Base-by-base conservation (phyloP, 2,797 vertebrate species). In the Spinibarbus caldwelli region DNA sequence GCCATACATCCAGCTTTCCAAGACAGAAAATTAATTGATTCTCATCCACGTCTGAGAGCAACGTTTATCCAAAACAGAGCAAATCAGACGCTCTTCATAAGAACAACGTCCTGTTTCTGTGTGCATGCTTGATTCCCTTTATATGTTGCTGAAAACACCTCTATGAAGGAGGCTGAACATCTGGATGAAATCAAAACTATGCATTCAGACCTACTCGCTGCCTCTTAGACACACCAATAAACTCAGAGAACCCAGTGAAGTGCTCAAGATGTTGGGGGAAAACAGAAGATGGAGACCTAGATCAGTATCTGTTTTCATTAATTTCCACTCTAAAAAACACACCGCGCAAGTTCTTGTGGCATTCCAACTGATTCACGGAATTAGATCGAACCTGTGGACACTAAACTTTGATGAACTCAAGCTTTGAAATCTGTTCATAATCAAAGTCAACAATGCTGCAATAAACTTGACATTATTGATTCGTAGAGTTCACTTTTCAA, bases 111-210 rank as follows among this genome's bases (percentile, higher is more conserved):
- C 84, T 67, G 85, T 89, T 92, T 92, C 79, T 75, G 86, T 59
- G 84, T 80, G 87, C 73, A 75, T 82, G 87, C 86, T 43, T 85
- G 83, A 79, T 80, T 88, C 82, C 52, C 92, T 95, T 95, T 95
- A 94, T 94, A 90, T 90, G 88, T 88, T 87, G 83, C 89, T 95
- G 93, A 95, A 94, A 95, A 94, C 94, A 86, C 90, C 90, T 90
- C 92, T 92, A 93, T 94, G 93, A 93, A 94, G 93, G 94, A 93
- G 94, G 93, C 90, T 91, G 92, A 91, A 93, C 95, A 95, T 95
- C 94, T 95, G 94, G 93, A 92, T 90, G 88, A 91, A 93, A 93
- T 95, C 93, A 95, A 95, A 95, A 94, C 93, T 93, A 90, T 93
- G 93, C 93, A 95, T 95, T 95, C 94, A 95, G 92, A 93, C 91